phyloP scores from a whole-genome alignment of 2,113 vertebrate species.

The Gorsachius goisagi region DNA sequence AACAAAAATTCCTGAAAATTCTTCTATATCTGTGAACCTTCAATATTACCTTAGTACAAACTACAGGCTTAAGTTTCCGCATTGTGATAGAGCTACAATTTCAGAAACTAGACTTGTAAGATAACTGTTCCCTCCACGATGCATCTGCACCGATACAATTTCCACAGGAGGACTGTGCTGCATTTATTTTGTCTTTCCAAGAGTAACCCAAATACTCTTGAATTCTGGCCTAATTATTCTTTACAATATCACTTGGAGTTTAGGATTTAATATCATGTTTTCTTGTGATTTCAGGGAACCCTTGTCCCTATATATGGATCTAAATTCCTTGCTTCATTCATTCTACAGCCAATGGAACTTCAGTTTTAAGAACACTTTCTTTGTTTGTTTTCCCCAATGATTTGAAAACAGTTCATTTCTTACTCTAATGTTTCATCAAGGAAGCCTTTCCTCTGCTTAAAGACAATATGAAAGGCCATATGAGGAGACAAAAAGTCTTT shows the following conservation, averaged over 20 bases:
- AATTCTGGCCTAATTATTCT: background rate
- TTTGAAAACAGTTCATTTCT: background rate
- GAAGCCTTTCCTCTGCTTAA: background rate
- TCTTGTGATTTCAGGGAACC: background rate
- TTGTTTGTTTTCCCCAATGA: background rate
- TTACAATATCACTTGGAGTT: background rate
- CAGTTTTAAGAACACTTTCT: background rate
- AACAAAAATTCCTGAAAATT: background rate
- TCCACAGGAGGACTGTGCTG: background rate
- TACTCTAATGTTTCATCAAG: background rate
- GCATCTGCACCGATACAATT: fast-evolving
- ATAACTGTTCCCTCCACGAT: background rate
- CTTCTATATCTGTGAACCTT: background rate
- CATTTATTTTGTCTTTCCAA: background rate
- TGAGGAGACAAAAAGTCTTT: background rate
- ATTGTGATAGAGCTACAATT: background rate
- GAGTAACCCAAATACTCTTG: background rate
- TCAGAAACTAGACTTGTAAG: background rate
- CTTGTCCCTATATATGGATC: background rate
- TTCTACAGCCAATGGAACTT: background rate
- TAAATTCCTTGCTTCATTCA: background rate
- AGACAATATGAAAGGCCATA: background rate
- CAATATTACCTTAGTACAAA: background rate
- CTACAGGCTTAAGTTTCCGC: background rate
- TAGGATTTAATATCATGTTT: background rate